Percentiles rank a stretch among this genome's conserved stretches.
These are phyloP conservation scores for Linnaemya vulpina DNA, from an alignment of 2,888 invertebrate genomes.

Conservation along the genomic window DNA sequence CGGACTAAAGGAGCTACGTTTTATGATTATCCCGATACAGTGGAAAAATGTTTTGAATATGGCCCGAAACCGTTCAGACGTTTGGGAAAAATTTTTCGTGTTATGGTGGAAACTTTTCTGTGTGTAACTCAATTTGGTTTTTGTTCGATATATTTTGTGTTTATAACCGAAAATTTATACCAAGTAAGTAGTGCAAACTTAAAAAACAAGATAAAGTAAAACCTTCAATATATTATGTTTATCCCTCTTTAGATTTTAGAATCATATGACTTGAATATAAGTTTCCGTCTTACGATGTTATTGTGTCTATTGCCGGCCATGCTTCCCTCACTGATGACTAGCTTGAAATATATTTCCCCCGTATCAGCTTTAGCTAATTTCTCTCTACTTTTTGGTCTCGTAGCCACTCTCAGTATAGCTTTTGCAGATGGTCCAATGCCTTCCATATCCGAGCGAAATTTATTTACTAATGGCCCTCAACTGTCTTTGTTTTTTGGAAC, in stretches of 20 bases:
- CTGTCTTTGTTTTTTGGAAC: constrained; percentile 97
- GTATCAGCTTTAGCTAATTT: constrained; percentile 91
- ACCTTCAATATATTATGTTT: background rate
- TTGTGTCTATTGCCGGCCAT: constrained; percentile 79
- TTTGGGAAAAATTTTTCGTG: constrained; percentile 87
- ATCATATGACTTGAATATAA: constrained; percentile 78
- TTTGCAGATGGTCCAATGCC: constrained; percentile 88
- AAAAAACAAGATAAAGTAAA: background rate
- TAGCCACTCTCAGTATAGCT: constrained; percentile 90
- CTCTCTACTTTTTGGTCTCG: constrained; percentile 87
- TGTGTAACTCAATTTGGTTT: constrained; percentile 98
- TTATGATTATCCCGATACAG: constrained; percentile 92
- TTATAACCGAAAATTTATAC: constrained; percentile 93
- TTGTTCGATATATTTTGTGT: constrained; percentile 98
- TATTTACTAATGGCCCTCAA: constrained; percentile 85
- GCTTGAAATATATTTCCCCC: constrained; percentile 85
- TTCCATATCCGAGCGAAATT: constrained; percentile 84
- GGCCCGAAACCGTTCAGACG: constrained; percentile 86
- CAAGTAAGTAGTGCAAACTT: constrained; percentile 82
- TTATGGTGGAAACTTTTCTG: constrained; percentile 91
- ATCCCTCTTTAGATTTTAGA: constrained; percentile 83
- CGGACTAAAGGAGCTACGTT: constrained; percentile 83
- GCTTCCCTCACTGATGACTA: constrained; percentile 80
- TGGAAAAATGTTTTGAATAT: constrained; percentile 90
- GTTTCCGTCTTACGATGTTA: constrained; percentile 77